Evolutionary conservation across 2,888 invertebrate genomes (phyloP).

Genomic region (Antheraea yamamai): DNA sequence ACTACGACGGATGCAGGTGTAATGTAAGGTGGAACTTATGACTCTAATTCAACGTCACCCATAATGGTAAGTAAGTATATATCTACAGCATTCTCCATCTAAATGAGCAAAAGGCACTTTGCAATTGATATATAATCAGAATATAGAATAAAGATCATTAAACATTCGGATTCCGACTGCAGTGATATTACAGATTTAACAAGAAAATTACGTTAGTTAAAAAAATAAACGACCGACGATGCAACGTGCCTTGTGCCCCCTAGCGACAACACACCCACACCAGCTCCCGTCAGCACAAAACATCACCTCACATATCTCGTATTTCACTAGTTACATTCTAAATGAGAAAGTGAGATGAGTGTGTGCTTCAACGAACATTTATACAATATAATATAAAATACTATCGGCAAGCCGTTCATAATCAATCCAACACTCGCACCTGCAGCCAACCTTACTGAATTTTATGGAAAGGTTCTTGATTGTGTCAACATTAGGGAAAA

Average conservation of each 20-base stretch:
- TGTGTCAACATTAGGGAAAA: slow-evolving; percentile 33
- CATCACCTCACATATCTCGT: slow-evolving; percentile 18
- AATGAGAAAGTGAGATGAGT: slow-evolving; percentile 23
- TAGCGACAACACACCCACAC: slow-evolving; percentile 35
- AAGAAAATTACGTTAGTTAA: background rate
- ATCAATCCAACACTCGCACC: slow-evolving; percentile 39
- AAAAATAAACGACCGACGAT: slow-evolving; percentile 44
- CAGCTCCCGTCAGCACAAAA: slow-evolving; percentile 11
- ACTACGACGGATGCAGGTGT: background rate
- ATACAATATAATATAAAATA: slow-evolving; percentile 31
- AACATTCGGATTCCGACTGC: background rate
- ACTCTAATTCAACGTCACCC: slow-evolving; percentile 55
- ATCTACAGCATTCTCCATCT: slow-evolving; percentile 59
- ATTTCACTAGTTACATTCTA: slow-evolving; percentile 8
- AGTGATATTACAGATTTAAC: background rate
- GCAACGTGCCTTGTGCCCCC: slow-evolving; percentile 77
- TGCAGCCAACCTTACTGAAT: slow-evolving; percentile 45
- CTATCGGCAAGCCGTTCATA: slow-evolving; percentile 50
- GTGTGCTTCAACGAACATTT: slow-evolving; percentile 34
- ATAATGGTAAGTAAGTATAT: slow-evolving; percentile 53
- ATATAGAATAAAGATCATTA: slow-evolving; percentile 43
- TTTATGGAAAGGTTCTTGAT: slow-evolving; percentile 44
- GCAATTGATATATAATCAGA: slow-evolving; percentile 63
- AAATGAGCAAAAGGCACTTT: slow-evolving; percentile 79
- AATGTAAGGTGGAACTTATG: slow-evolving; percentile 43